Evolutionary conservation across 2,113 vertebrate species (phyloP).

Genomic region (Balaenoptera acutorostrata): DNA sequence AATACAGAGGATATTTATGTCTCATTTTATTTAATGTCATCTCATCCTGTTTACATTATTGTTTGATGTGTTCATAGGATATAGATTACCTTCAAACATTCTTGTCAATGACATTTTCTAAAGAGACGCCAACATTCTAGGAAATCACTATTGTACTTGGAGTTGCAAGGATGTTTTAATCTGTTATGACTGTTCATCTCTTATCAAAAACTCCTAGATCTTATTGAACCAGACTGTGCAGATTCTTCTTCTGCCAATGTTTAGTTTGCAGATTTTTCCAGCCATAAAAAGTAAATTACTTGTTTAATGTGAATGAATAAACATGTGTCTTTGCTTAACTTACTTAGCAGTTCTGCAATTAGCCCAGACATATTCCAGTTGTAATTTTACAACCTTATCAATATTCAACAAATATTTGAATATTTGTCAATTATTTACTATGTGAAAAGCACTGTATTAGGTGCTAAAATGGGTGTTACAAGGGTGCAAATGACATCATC

Average conservation of each 20-base stretch:
- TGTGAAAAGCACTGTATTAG: background rate
- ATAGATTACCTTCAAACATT: conserved; percentile 10
- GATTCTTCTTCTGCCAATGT: background rate
- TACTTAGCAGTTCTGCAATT: background rate
- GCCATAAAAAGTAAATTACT: background rate
- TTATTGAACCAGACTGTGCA: background rate
- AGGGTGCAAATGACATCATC: background rate
- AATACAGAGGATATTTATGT: conserved; percentile 19
- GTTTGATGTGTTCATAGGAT: conserved; percentile 24
- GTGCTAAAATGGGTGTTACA: background rate
- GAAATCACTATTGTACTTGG: background rate
- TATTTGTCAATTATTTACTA: background rate
- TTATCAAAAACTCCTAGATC: background rate
- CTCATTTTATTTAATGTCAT: conserved; percentile 32
- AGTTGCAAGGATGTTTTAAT: background rate
- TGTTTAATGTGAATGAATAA: background rate
- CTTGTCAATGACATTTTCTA: conserved; percentile 1
- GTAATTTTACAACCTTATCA: background rate
- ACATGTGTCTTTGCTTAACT: background rate
- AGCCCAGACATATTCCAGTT: background rate
- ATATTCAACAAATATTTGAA: background rate
- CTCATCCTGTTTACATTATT: conserved; percentile 24
- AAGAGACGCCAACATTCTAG: background rate
- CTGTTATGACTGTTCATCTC: background rate
- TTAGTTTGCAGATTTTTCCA: background rate